Evolutionary conservation across 2,888 invertebrate species (phyloP), one percentile per base, ranked within the genome.

Genomic region (Ormyrus nitidulus): DNA sequence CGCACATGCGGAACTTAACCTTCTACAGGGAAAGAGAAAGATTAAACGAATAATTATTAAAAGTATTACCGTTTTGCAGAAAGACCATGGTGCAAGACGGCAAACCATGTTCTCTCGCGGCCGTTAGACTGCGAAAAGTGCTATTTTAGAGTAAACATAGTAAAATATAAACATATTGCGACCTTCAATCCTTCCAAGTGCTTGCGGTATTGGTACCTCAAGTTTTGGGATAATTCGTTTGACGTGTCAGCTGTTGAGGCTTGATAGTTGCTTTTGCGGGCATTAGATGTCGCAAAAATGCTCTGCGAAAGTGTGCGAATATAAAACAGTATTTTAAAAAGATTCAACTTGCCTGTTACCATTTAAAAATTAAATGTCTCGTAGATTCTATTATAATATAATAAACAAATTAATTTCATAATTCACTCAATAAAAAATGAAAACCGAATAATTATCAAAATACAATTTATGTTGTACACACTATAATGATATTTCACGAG

Each of bases 171-270:
- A 77, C 80, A 80, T 80, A 80, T 80, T 80, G 76, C 51, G 49
- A 48, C 11, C 19, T 1, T 19, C 19, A 19, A 19, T 19, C 19
- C 19, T 19, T 19, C 19, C 19, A 19, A 19, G 19, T 19, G 19
- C 19, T 19, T 19, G 19, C 19, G 19, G 19, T 19, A 19, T 2
- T 19, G 19, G 19, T 19, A 19, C 19, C 19, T 19, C 19, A 1
- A 19, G 19, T 19, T 19, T 48, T 59, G 10, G 51, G n/a, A 6
- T 44, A 7, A 13, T 5, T 11, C 34, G 19, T 68, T 78, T 66
- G 79, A 79, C 75, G 79, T 75, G 79, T 79, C 79, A 79, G 75
- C 75, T 79, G 71, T 75, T 75, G 70, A 6, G 19, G 8, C 19
- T 10, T 61, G 56, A 34, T 68, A 51, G 34, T 49, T 61, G 11